Conservation (phyloP, 64 coral and sea anemone species). For the Porites australiensis region DNA sequence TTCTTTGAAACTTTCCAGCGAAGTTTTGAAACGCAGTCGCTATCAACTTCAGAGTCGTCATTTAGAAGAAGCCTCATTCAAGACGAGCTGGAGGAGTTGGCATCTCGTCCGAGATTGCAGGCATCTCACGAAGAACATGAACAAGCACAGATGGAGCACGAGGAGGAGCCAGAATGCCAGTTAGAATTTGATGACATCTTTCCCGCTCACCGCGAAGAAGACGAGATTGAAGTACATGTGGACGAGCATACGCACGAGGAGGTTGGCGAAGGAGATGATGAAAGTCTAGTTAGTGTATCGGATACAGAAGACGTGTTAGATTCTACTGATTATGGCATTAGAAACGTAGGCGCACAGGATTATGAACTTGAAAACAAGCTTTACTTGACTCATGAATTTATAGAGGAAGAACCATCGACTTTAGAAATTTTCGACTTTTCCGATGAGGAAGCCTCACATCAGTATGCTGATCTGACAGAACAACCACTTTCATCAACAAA, state of each 20-base stretch:
- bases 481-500: not conserved
- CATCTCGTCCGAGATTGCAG: not conserved
- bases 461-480: slow-evolving; percentile 32
- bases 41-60: not conserved
- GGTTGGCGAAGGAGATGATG: slow-evolving; percentile 54
- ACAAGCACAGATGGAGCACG: not conserved
- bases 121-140: not conserved
- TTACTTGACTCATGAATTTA: slow-evolving; percentile 6
- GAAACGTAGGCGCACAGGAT: not conserved
- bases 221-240: slow-evolving; percentile 54
- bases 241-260: slow-evolving; percentile 53
- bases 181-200: slow-evolving; percentile 93
- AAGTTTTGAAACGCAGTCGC: not conserved
- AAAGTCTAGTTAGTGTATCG: slow-evolving; percentile 70
- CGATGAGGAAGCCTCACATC: slow-evolving; percentile 21
- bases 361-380: not conserved
- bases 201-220: slow-evolving; percentile 81
- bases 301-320: slow-evolving; percentile 61
- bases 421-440: slow-evolving; percentile 30
- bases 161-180: slow-evolving; percentile 66
- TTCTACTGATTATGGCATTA: slow-evolving; percentile 2
- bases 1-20: slow-evolving; percentile 65
- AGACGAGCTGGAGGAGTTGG: slow-evolving; percentile 34
- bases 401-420: not conserved
- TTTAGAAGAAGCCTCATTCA: slow-evolving; percentile 30